phyloP scores from a whole-genome alignment of 2,888 invertebrate genomes.

The Plagodis dolabraria region DNA sequence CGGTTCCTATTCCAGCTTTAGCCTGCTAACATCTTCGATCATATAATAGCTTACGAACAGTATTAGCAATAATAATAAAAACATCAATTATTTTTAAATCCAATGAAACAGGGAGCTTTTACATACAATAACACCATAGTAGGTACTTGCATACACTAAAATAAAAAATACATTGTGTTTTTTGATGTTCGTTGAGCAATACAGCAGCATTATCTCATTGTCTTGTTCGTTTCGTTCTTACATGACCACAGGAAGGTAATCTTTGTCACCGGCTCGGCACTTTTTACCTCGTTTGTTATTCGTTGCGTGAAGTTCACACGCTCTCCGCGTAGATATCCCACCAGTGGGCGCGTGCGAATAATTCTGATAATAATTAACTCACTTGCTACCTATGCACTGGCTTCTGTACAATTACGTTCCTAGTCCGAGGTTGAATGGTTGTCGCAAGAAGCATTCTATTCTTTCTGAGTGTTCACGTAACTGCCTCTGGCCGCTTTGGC shows the following conservation, averaged over 20 bases:
- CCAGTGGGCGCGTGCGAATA: constrained; percentile 65
- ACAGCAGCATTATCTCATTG: constrained; percentile 69
- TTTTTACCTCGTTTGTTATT: constrained; percentile 57
- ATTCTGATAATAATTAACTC: constrained; percentile 59
- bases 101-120: too few relatives aligned
- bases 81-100: too few relatives aligned
- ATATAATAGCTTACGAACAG: too few relatives aligned
- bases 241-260: constrained; percentile 62
- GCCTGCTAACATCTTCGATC: too few relatives aligned
- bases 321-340: constrained; percentile 50
- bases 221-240: constrained; percentile 56
- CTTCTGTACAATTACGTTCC: constrained; percentile 58
- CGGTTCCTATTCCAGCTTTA: too few relatives aligned
- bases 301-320: constrained; percentile 63
- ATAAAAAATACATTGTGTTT: constrained; percentile 49
- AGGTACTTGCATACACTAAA: neutral
- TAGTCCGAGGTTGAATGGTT: constrained; percentile 64
- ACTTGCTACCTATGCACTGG: constrained; percentile 55
- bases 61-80: too few relatives aligned
- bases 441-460: constrained; percentile 73
- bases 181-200: constrained; percentile 61
- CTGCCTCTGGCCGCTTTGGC: constrained; percentile 46
- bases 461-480: constrained; percentile 70
- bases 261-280: constrained; percentile 51
- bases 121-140: too few relatives aligned